These are phyloP conservation scores for Drosophila testacea DNA, from an alignment of 2,888 invertebrate species.

Conservation along the genomic window DNA sequence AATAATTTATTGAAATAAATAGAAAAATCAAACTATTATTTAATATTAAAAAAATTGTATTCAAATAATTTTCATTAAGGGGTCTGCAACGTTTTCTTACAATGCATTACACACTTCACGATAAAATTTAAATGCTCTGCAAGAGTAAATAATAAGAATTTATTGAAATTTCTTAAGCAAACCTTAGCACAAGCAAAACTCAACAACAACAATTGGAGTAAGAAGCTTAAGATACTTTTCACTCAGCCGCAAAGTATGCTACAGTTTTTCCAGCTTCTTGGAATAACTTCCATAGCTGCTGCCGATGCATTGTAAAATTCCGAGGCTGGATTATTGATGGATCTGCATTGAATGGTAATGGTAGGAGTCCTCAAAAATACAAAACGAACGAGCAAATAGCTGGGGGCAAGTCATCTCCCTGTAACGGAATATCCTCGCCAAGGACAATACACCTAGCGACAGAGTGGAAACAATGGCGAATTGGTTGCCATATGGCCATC, in stretches of 20 bases:
- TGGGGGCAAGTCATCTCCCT: constrained; percentile 7
- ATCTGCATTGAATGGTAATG: constrained; percentile 25
- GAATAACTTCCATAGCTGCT: constrained; percentile 9
- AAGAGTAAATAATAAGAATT: constrained; percentile 1
- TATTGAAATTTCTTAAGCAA: constrained; percentile 9
- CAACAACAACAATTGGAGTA: not conserved
- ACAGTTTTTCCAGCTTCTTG: constrained; percentile 6
- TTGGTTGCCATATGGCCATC: constrained; percentile 44
- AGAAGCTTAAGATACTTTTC: constrained; percentile 16
- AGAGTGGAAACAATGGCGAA: constrained; percentile 17
- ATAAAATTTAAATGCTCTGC: too few species aligned
- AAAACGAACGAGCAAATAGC: not conserved
- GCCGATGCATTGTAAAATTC: constrained; percentile 10
- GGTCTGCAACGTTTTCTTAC: too few species aligned
- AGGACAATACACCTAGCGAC: constrained; percentile 17
- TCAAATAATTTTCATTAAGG: too few species aligned
- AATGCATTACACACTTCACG: too few species aligned
- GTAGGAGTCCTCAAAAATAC: not conserved
- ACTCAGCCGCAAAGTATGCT: constrained; percentile 15
- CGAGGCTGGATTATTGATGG: constrained; percentile 17
- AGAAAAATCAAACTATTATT: too few species aligned
- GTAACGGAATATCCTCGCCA: not conserved
- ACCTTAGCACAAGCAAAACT: not conserved
- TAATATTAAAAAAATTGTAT: too few species aligned
- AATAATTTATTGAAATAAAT: too few species aligned